Evolutionary conservation across 1,140 invertebrate genomes (phyloP), one percentile per base, ranked within the genome.

Genomic region (Scylla paramamosain): DNA sequence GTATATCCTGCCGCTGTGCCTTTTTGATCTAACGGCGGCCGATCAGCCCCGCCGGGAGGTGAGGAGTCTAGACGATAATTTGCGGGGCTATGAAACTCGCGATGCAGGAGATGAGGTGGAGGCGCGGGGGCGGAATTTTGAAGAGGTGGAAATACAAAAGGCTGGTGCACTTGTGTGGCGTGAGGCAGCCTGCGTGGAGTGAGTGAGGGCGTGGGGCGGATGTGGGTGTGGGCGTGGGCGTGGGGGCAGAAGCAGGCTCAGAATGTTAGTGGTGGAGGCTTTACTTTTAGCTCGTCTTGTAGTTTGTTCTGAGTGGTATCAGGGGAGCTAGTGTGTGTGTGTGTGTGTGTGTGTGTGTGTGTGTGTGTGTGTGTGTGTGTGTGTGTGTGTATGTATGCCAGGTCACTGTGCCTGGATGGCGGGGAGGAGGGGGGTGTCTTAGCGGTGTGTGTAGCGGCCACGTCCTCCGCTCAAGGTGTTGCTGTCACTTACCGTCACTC

Each of bases 401-500:
- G 46, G 2, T 20, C 48, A 31, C n/a, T 32, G 28, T 4, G 91
- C 20, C 0, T 32, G 91, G 1, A 12, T 29, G 83, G 82, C 0
- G 77, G 32, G 82, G 83, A 0, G 92, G 77, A 20, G 92, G 48
- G 92, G 67, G 29, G 20, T 12, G 29, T 77, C 59, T 32, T n/a
- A n/a, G 59, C 4, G 91, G 59, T 48, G 52, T 4, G 67, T 29
- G 77, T 16, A 14, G 45, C 10, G 28, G 67, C 25, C 84, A 14
- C 46, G 46, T 39, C 48, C 86, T 48, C 93, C 48, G 77, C 52
- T 90, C 93, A 95, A 89, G 94, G 94, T 91, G 94, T 32, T 84
- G 94, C 89, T 39, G 94, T 95, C 94, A 95, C 94, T 95, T 95
- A 95, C 77, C 46, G 94, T 95, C 94, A 95, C 94, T 95, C 94